Conservation (phyloP, 2,797 vertebrate species). For the Danio choprae region DNA sequence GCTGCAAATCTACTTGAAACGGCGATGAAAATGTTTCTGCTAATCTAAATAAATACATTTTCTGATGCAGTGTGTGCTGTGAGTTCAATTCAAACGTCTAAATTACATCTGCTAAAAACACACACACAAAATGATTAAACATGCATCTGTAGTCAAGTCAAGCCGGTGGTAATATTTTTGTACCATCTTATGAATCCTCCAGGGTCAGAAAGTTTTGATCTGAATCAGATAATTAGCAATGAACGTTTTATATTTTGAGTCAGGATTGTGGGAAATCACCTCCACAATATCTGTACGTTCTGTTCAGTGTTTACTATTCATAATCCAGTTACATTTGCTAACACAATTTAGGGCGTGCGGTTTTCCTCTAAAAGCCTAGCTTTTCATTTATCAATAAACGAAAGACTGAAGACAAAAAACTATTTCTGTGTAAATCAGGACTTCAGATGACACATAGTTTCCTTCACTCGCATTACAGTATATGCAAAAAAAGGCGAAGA, state of each 20-base stretch:
- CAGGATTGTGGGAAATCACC: slow-evolving; percentile 25
- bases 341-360: slow-evolving; percentile 9
- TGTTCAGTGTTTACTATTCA: slow-evolving; percentile 29
- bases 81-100: slow-evolving; percentile 6
- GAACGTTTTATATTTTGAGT: slow-evolving; percentile 24
- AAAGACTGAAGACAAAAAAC: background rate
- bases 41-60: slow-evolving; percentile 32
- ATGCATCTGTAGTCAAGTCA: slow-evolving; percentile 1
- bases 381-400: slow-evolving; percentile 35
- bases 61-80: slow-evolving; percentile 1
- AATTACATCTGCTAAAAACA: background rate
- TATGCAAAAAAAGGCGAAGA: slow-evolving; percentile 4
- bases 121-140: background rate
- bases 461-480: background rate
- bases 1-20: slow-evolving; percentile 7
- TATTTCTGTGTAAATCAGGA: slow-evolving; percentile 33
- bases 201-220: slow-evolving; percentile 24
- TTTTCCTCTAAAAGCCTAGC: slow-evolving; percentile 25
- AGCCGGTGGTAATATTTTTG: slow-evolving; percentile 15
- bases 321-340: slow-evolving; percentile 21
- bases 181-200: slow-evolving; percentile 12
- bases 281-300: slow-evolving; percentile 7
- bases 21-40: slow-evolving; percentile 8
- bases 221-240: slow-evolving; percentile 24
- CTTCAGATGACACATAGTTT: slow-evolving; percentile 40